Percentiles rank a stretch among this genome's conserved stretches.
These are phyloP conservation scores for Apeira syringaria DNA, from an alignment of 2,888 invertebrate species.

Conservation along the genomic window DNA sequence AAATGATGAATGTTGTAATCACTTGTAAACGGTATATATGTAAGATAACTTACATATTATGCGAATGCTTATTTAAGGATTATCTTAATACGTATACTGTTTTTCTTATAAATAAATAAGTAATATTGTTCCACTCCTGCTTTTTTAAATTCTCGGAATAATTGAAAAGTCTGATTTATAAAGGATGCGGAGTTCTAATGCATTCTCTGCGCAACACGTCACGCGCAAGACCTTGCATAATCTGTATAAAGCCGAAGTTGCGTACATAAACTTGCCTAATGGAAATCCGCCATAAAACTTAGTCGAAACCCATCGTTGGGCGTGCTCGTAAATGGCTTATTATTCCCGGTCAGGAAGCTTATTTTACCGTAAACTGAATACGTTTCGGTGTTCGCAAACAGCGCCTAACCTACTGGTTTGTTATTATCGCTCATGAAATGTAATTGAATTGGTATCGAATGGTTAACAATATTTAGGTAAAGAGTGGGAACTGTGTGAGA, in stretches of 20 bases:
- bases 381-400: conserved; percentile 21
- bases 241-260: conserved; percentile 11
- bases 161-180: conserved; percentile 6
- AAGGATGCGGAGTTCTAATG: neutral
- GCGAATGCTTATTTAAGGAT: too few species aligned
- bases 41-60: too few species aligned
- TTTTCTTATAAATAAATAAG: too few species aligned
- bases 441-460: conserved; percentile 14
- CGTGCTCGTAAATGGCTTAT: conserved; percentile 30
- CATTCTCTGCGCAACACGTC: conserved; percentile 2
- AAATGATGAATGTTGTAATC: too few species aligned
- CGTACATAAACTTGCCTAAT: conserved; percentile 26
- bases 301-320: conserved; percentile 29
- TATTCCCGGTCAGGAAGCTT: conserved; percentile 26
- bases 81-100: too few species aligned
- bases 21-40: too few species aligned
- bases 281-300: conserved; percentile 34
- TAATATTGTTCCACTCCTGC: too few species aligned
- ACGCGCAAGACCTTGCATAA: conserved; percentile 10
- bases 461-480: conserved; percentile 7
- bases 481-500: conserved; percentile 2
- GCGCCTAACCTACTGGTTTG: conserved; percentile 8
- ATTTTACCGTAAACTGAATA: conserved; percentile 28
- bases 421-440: conserved; percentile 18
- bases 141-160: too few species aligned